phyloP scores from a whole-genome alignment of 1,140 invertebrate genomes.

The Lepidurus packardi region DNA sequence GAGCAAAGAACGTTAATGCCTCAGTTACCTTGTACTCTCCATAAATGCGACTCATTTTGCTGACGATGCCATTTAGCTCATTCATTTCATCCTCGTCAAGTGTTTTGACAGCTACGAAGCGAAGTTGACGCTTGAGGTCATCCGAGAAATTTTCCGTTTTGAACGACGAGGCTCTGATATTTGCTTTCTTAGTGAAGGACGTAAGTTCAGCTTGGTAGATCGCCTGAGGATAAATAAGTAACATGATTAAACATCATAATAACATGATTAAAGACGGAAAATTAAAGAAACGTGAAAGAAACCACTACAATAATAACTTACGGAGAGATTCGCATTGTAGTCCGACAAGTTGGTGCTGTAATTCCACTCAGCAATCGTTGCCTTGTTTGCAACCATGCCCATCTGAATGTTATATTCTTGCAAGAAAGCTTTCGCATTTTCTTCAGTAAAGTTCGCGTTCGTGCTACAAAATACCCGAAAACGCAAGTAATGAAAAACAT shows the following conservation, averaged over 20 bases:
- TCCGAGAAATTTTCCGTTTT: conserved; percentile 38
- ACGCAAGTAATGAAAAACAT: neutral
- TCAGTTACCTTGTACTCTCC: conserved; percentile 33
- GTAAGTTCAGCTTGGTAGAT: conserved; percentile 32
- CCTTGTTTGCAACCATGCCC: conserved; percentile 34
- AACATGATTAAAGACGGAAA: neutral
- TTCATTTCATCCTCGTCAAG: conserved; percentile 39
- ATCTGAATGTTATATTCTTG: conserved; percentile 37
- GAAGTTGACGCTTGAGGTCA: conserved; percentile 38
- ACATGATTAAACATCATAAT: neutral
- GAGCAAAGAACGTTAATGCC: neutral
- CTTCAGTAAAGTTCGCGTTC: conserved; percentile 36
- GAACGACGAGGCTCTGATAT: conserved; percentile 37
- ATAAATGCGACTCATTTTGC: conserved; percentile 40
- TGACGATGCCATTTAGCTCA: conserved; percentile 36
- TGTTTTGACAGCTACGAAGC: conserved; percentile 35
- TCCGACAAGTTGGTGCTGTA: conserved; percentile 42
- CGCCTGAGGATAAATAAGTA: conserved; percentile 25
- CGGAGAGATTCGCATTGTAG: conserved; percentile 37
- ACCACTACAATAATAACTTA: conserved; percentile 33
- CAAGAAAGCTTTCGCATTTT: conserved; percentile 38
- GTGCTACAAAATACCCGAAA: neutral
- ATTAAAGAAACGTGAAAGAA: neutral
- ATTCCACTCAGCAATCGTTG: conserved; percentile 39
- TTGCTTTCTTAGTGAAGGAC: conserved; percentile 36